A percentile compares a stretch with the other conserved stretches of the same genome.
These are phyloP conservation scores for Noctua pronuba DNA, from an alignment of 2,888 invertebrate genomes.

Conservation along the genomic window DNA sequence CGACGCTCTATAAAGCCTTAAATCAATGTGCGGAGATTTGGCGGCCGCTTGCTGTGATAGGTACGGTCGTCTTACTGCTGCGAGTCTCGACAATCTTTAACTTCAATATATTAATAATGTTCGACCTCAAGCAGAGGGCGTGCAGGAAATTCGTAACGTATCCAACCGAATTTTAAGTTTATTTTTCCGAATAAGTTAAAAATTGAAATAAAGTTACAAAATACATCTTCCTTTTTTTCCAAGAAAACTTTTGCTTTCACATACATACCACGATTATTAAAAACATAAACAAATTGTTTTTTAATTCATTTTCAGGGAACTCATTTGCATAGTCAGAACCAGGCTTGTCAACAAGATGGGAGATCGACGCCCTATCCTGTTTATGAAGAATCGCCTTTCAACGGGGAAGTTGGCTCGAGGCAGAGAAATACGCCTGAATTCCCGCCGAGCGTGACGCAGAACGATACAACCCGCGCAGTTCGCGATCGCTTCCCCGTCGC, in stretches of 20 bases:
- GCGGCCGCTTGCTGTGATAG: neutral
- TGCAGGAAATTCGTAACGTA: neutral
- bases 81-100: neutral
- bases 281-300: neutral
- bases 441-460: slow-evolving; percentile 64
- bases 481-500: slow-evolving; percentile 74
- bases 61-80: neutral
- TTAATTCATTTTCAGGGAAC: slow-evolving; percentile 76
- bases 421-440: slow-evolving; percentile 76
- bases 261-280: neutral
- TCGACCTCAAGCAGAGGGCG: neutral
- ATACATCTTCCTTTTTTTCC: neutral
- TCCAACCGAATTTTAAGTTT: neutral
- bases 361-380: slow-evolving; percentile 82
- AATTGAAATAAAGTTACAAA: neutral
- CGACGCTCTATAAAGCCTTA: neutral
- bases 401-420: slow-evolving; percentile 73
- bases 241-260: neutral
- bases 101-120: neutral
- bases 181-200: no score
- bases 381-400: slow-evolving; percentile 81
- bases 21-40: neutral
- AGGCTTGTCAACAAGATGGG: slow-evolving; percentile 81
- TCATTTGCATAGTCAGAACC: slow-evolving; percentile 77
- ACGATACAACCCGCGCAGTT: slow-evolving; percentile 69